Percentiles rank a stretch among this genome's conserved stretches.
Conservation (phyloP, 2,888 invertebrate genomes). For the Spisula subtruncata region DNA sequence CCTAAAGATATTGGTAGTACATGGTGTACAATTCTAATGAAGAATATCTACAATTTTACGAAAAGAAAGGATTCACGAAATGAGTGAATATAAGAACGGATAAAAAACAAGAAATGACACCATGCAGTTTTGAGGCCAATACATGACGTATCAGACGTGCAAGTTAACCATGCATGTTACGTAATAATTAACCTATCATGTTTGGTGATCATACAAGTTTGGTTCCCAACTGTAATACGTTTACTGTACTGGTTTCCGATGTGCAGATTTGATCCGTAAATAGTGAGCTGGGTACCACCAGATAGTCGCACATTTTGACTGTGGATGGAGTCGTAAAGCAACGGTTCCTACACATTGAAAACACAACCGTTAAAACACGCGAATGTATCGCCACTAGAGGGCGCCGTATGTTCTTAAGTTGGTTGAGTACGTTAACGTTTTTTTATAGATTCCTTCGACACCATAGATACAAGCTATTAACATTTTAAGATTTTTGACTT, state of each 20-base stretch:
- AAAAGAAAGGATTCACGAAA: too few species aligned
- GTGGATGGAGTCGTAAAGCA: neutral
- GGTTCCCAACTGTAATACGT: constrained; percentile 21
- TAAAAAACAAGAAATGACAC: neutral
- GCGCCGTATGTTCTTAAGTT: too few species aligned
- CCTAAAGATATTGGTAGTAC: too few species aligned
- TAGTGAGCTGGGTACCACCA: constrained; percentile 27
- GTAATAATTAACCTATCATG: constrained; percentile 13
- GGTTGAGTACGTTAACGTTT: too few species aligned
- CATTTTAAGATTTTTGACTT: too few species aligned
- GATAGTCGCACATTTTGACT: neutral
- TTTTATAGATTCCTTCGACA: too few species aligned
- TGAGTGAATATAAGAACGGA: too few species aligned
- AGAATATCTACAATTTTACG: too few species aligned
- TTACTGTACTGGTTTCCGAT: constrained; percentile 25
- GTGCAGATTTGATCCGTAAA: constrained; percentile 35
- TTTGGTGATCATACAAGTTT: constrained; percentile 19
- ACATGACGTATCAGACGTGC: neutral
- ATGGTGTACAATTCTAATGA: too few species aligned
- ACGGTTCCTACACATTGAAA: neutral
- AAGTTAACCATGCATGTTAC: neutral
- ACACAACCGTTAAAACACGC: too few species aligned
- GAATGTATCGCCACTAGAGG: too few species aligned
- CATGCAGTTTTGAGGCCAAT: neutral
- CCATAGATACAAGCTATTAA: too few species aligned